Conservation (phyloP, 2,888 invertebrate species). For the Macropis europaea region DNA sequence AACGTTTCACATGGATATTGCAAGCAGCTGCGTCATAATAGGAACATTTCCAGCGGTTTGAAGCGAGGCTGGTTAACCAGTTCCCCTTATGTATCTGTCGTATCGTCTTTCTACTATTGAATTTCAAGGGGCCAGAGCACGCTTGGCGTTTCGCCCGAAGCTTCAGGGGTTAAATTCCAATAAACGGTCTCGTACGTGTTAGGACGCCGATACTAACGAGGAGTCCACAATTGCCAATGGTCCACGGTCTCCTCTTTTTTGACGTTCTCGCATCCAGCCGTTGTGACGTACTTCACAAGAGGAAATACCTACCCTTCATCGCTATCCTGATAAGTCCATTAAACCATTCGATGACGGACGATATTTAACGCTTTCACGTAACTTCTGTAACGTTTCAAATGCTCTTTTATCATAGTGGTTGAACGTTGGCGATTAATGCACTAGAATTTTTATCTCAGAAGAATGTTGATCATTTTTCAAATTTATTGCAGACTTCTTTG, state of each 20-base stretch:
- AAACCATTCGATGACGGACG: too few relatives aligned
- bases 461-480: too few relatives aligned
- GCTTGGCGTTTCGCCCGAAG: conserved; percentile 22
- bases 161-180: conserved; percentile 32
- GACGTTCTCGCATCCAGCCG: not conserved
- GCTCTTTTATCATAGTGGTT: too few relatives aligned
- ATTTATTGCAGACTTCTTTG: too few relatives aligned
- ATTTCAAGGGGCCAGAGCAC: conserved; percentile 25
- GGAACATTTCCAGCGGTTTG: not conserved
- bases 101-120: conserved; percentile 37
- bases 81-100: conserved; percentile 17
- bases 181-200: conserved; percentile 27
- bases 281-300: not conserved
- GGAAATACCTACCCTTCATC: not conserved
- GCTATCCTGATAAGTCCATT: not conserved
- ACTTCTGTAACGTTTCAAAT: too few relatives aligned
- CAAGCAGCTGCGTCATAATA: not conserved
- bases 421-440: too few relatives aligned
- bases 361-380: too few relatives aligned
- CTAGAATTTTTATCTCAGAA: too few relatives aligned
- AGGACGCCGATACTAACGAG: conserved; percentile 17
- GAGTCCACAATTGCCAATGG: not conserved
- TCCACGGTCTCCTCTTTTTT: not conserved
- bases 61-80: conserved; percentile 6
- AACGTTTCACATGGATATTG: not conserved